Conservation (phyloP, 1,140 invertebrate species). For the Teleogryllus occipitalis region DNA sequence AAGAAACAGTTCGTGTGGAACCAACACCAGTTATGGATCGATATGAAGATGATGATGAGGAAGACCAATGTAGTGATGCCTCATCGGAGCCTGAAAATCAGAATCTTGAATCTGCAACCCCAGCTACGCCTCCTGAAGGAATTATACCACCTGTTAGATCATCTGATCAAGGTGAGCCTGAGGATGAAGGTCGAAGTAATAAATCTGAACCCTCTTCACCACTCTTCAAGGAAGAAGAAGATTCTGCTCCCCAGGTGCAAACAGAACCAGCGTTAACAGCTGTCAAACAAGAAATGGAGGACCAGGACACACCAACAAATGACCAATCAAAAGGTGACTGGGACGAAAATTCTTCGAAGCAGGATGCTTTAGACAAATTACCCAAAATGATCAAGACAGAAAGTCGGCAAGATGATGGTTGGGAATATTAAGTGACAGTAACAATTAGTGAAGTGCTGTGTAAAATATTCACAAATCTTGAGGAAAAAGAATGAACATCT, state of each 20-base stretch:
- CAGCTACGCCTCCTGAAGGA: not conserved
- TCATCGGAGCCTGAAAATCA: slow-evolving; percentile 9
- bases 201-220: slow-evolving; percentile 18
- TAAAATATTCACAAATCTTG: not conserved
- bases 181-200: slow-evolving; percentile 13
- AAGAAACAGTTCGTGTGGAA: slow-evolving; percentile 62
- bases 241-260: not conserved
- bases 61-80: slow-evolving; percentile 33
- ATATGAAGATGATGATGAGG: slow-evolving; percentile 47
- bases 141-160: not conserved
- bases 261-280: not conserved
- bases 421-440: slow-evolving; percentile 26
- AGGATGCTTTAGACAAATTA: slow-evolving; percentile 15
- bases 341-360: slow-evolving; percentile 20
- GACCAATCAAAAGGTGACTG: slow-evolving; percentile 24
- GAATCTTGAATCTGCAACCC: not conserved
- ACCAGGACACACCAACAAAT: slow-evolving; percentile 11
- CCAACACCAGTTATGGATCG: slow-evolving; percentile 55
- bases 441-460: not conserved
- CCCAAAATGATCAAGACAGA: slow-evolving; percentile 26
- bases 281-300: slow-evolving; percentile 13
- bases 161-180: slow-evolving; percentile 7
- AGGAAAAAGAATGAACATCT: not conserved
- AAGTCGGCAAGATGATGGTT: slow-evolving; percentile 32
- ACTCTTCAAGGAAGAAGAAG: not conserved